phyloP scores from a whole-genome alignment of 2,113 vertebrate genomes.

The Chlorodrepanis virens region DNA sequence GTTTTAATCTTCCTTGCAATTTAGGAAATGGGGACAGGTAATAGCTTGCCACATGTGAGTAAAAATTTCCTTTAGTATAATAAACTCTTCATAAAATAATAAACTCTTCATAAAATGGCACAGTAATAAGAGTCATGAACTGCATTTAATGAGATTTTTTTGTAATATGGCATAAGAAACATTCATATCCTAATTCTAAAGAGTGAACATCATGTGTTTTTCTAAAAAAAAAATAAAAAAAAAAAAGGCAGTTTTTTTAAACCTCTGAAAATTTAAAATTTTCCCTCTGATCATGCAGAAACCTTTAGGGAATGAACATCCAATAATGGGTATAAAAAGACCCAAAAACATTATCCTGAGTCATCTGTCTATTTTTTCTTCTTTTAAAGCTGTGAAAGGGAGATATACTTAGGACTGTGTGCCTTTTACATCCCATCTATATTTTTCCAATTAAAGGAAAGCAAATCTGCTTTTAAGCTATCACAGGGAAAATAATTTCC shows the following conservation, averaged over 20 bases:
- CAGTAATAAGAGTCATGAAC: not conserved
- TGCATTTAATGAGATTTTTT: not conserved
- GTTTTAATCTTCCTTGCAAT: not conserved
- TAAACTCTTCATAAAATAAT: not conserved
- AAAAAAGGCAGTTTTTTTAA: not conserved
- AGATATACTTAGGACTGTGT: not conserved
- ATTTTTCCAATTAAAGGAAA: not conserved
- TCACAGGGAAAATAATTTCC: not conserved
- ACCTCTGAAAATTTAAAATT: not conserved
- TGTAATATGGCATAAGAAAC: accelerated
- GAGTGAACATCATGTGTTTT: accelerated
- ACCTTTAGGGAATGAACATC: not conserved
- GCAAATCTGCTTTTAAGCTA: not conserved
- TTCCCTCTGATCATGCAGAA: not conserved
- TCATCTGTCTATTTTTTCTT: not conserved
- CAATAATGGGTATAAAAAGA: not conserved
- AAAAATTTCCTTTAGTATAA: not conserved
- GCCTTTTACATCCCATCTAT: not conserved
- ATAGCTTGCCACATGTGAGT: not conserved
- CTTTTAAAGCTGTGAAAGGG: not conserved
- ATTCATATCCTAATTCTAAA: not conserved
- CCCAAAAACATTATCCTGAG: not conserved
- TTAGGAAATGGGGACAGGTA: not conserved
- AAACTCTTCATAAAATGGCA: not conserved
- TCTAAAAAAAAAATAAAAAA: no score